Evolutionary conservation across 2,888 invertebrate genomes (phyloP), one percentile per base, ranked within the genome.

Genomic region (Tineola bisselliella): DNA sequence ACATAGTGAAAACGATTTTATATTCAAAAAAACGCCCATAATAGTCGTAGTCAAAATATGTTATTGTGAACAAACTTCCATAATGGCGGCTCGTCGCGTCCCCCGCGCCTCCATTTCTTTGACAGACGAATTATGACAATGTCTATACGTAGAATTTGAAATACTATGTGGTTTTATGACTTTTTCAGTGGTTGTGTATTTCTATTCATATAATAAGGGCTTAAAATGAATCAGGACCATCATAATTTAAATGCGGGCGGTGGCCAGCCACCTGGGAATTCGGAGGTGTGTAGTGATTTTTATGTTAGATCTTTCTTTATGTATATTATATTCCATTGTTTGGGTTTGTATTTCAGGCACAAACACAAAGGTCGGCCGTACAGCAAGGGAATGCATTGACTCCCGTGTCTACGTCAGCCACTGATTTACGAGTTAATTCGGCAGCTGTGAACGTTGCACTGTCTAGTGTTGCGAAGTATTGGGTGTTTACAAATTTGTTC

Each of bases 401-500:
- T 65, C 78, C 88, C 62, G 84, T 89, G 58, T 88, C 89, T 61
- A 88, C 89, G 61, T 88, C 89, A 63, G 90, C 90, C 59, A 90
- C 90, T 8, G 90, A 90, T 74, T 75, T 90, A 57, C 76, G 90
- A 70, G 90, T 90, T 54, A 90, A 90, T 72, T 90, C 90, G 0
- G 90, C 90, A 59, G 90, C 90, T 62, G 87, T 91, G 65, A 90
- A 90, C 75, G 91, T 92, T 70, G 91, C 92, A 72, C 88, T 92
- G 82, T 91, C 91, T 74, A 92, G 90, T 83, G 92, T 93, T 71
- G 93, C 93, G 66, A 94, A 94, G 79, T 94, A 93, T 79, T 94
- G 93, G 93, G 93, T 94, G 74, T 90, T 94, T 76, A 93, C 93
- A 64, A 93, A 93, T 88, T 87, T 94, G 66, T 91, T 93, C 74